Evolutionary conservation across 2,888 invertebrate species (phyloP).

Genomic region (Papilio gigon): DNA sequence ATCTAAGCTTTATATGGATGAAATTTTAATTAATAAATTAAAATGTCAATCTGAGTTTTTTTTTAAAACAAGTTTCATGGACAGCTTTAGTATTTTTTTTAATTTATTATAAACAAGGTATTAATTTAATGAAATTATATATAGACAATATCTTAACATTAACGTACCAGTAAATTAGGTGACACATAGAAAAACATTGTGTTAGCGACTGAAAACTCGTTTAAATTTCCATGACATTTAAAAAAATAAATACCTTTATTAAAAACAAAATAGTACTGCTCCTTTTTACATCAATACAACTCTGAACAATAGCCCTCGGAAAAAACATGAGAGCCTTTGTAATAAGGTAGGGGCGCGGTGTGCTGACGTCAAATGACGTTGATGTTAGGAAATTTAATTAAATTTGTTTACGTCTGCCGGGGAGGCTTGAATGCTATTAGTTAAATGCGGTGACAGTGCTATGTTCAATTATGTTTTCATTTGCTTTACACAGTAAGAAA

Average conservation of each 20-base stretch:
- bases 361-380: constrained; percentile 28
- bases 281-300: constrained; percentile 21
- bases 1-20: background rate
- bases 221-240: background rate
- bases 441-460: constrained; percentile 31
- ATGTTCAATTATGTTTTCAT: constrained; percentile 7
- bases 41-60: background rate
- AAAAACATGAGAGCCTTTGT: constrained; percentile 23
- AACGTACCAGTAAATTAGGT: no score
- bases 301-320: constrained; percentile 22
- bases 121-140: no score
- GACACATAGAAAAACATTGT: no score
- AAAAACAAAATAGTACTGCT: constrained; percentile 3
- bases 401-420: constrained; percentile 31
- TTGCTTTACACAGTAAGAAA: background rate
- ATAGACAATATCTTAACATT: no score
- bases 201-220: no score
- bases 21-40: background rate
- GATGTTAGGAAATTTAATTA: constrained; percentile 36
- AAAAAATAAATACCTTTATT: background rate
- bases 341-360: constrained; percentile 3
- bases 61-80: background rate
- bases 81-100: background rate
- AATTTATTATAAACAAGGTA: no score
- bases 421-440: constrained; percentile 26